These are phyloP conservation scores for Tricholaema leucomelas DNA, from an alignment of 2,113 vertebrate genomes.

Conservation along the genomic window DNA sequence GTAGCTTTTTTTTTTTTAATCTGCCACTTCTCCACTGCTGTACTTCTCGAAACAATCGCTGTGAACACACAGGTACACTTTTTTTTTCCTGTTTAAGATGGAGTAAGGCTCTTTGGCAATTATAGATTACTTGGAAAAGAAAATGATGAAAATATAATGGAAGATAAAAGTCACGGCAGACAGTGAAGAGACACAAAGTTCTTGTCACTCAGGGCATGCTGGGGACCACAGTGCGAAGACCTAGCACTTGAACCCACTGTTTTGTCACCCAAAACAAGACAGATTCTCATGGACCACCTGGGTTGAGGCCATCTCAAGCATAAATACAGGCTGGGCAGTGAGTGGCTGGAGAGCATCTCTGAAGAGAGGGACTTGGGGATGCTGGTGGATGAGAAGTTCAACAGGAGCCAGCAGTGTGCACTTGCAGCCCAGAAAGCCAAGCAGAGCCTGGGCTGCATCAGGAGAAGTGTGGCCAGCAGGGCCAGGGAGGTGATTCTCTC, in stretches of 20 bases:
- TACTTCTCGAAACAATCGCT: background rate
- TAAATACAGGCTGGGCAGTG: too few species aligned
- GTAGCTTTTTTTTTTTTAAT: background rate
- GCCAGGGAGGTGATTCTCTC: too few species aligned
- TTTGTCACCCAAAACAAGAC: background rate
- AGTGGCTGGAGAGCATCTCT: too few species aligned
- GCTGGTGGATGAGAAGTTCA: too few species aligned
- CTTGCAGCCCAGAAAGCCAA: too few species aligned
- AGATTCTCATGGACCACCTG: too few species aligned
- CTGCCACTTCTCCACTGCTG: accelerated
- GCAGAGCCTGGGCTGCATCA: too few species aligned
- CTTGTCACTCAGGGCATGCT: accelerated
- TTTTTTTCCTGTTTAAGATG: background rate
- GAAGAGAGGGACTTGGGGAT: too few species aligned
- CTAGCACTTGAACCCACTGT: background rate
- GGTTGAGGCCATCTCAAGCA: too few species aligned
- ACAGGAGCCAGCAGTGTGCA: too few species aligned
- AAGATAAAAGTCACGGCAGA: background rate
- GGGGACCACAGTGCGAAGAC: background rate
- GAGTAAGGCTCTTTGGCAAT: background rate
- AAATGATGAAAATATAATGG: background rate
- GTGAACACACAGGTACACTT: background rate
- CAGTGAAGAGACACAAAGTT: background rate
- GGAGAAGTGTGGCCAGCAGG: too few species aligned
- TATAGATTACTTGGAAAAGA: background rate